phyloP scores from a whole-genome alignment of 2,797 vertebrate genomes.

The Melopsittacus undulatus region DNA sequence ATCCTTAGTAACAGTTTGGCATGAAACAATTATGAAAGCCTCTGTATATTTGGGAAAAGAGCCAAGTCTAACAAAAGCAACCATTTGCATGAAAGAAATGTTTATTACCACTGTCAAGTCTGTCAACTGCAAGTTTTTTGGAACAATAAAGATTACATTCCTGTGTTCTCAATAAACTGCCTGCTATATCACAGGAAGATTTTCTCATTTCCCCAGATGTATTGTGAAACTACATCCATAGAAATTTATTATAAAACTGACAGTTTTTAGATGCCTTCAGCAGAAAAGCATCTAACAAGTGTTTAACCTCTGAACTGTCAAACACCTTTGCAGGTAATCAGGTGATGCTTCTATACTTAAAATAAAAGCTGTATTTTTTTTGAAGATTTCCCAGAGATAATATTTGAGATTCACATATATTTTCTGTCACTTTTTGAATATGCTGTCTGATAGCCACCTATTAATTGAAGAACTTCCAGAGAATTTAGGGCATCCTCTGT shows the following conservation, averaged over 20 bases:
- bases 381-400: neutral
- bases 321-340: neutral
- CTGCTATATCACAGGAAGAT: neutral
- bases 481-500: conserved; percentile 53
- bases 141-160: neutral
- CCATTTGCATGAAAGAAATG: neutral
- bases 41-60: neutral
- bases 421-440: conserved; percentile 18
- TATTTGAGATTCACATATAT: neutral
- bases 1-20: neutral
- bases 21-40: neutral
- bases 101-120: neutral
- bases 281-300: neutral
- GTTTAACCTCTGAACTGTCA: neutral
- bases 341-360: neutral
- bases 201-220: neutral
- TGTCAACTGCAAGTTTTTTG: neutral
- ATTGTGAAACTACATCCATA: neutral
- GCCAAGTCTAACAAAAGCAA: neutral
- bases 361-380: conserved; percentile 14
- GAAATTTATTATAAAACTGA: neutral
- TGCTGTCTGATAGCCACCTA: neutral
- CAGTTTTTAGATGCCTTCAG: neutral
- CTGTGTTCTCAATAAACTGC: neutral
- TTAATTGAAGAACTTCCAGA: conserved; percentile 53